phyloP scores from a whole-genome alignment of 2,888 invertebrate genomes.

The Phasia obesa region DNA sequence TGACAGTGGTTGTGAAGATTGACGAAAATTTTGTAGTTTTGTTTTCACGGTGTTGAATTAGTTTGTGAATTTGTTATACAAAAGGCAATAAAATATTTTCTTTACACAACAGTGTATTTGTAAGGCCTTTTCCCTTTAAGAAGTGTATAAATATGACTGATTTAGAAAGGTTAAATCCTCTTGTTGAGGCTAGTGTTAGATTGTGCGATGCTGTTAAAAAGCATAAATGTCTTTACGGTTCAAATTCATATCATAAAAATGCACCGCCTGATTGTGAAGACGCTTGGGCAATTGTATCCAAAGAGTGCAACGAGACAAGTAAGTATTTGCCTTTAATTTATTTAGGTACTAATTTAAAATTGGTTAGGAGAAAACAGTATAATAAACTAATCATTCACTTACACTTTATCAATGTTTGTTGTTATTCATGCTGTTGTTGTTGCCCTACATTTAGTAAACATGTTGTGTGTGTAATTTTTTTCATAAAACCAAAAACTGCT shows the following conservation, averaged over 20 bases:
- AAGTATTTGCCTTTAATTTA: slow-evolving; percentile 62
- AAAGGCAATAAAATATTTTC: background rate
- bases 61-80: too few relatives aligned
- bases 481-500: too few relatives aligned
- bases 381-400: too few relatives aligned
- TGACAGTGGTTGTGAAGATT: slow-evolving; percentile 20
- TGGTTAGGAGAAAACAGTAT: too few relatives aligned
- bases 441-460: too few relatives aligned
- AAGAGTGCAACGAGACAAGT: slow-evolving; percentile 65
- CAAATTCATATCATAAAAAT: slow-evolving; percentile 49
- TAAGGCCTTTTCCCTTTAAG: background rate
- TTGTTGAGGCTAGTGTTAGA: slow-evolving; percentile 66
- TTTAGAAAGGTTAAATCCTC: slow-evolving; percentile 16
- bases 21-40: slow-evolving; percentile 22
- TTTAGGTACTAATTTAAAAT: too few relatives aligned
- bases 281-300: slow-evolving; percentile 73
- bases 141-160: slow-evolving; percentile 22
- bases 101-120: background rate
- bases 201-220: slow-evolving; percentile 74
- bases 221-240: slow-evolving; percentile 76
- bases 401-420: too few relatives aligned
- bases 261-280: slow-evolving; percentile 68
- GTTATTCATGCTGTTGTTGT: too few relatives aligned
- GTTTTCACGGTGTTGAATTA: slow-evolving; percentile 30
- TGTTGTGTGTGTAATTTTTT: too few relatives aligned